These are phyloP conservation scores for Polyploca ridens DNA, from an alignment of 2,888 invertebrate species.

Conservation along the genomic window DNA sequence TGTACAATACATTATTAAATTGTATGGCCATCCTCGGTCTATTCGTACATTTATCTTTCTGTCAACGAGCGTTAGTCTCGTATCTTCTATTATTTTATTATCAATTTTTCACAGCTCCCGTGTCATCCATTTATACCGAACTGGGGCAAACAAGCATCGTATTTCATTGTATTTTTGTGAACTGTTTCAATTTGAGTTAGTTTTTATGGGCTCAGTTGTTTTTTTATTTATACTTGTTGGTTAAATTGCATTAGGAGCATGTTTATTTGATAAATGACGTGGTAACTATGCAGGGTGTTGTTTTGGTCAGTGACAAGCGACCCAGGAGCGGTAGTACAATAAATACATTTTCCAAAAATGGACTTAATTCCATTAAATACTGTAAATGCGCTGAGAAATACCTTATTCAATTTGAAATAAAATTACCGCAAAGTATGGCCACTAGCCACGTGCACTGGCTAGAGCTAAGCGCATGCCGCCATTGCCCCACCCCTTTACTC, in stretches of 20 bases:
- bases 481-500: too few species aligned
- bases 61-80: constrained; percentile 5
- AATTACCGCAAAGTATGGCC: too few species aligned
- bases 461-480: too few species aligned
- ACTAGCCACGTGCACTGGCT: too few species aligned
- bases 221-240: not conserved
- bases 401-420: too few species aligned
- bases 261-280: not conserved
- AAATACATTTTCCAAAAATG: too few species aligned
- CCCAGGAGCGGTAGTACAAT: too few species aligned
- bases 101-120: constrained; percentile 11
- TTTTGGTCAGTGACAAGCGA: too few species aligned
- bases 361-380: too few species aligned
- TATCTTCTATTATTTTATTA: constrained; percentile 10
- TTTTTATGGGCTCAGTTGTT: not conserved
- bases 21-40: not conserved
- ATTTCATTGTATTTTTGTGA: constrained; percentile 2
- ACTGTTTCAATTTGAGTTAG: constrained; percentile 3
- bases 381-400: too few species aligned
- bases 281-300: too few species aligned
- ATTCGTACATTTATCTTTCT: constrained; percentile 5
- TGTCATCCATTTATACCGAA: constrained; percentile 5
- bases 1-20: not conserved
- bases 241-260: not conserved
- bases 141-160: constrained; percentile 2